A percentile compares a stretch with the other conserved stretches of the same genome.
These are phyloP conservation scores for Bothrops alternatus DNA, from an alignment of 2,797 vertebrate species.

Conservation along the genomic window DNA sequence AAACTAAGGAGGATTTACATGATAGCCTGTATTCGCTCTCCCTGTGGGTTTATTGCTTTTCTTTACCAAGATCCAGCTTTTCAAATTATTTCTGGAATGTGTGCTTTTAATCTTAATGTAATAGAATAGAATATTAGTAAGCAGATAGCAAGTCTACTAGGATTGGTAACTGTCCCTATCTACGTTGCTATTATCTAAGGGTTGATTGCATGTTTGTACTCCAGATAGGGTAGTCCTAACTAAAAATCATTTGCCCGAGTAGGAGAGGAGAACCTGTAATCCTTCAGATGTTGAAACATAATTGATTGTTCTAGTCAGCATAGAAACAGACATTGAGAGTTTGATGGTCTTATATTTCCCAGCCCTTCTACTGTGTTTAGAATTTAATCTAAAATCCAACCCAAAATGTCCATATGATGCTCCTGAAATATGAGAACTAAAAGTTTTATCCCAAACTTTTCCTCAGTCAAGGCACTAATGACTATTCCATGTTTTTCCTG, in stretches of 20 bases:
- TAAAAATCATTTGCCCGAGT: background rate
- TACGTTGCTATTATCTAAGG: background rate
- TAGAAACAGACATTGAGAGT: too few species aligned
- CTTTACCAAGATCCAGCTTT: background rate
- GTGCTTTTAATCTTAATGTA: background rate
- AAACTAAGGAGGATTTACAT: slow-evolving; percentile 14
- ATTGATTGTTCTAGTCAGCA: background rate
- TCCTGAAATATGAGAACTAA: background rate
- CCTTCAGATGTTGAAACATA: background rate
- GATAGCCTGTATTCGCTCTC: background rate
- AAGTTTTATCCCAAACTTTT: background rate
- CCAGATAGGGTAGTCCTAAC: background rate
- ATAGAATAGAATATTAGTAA: background rate
- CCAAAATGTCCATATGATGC: background rate
- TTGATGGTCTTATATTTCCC: background rate
- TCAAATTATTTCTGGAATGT: background rate
- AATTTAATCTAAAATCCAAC: background rate
- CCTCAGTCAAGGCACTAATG: background rate
- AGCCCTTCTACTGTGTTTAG: background rate
- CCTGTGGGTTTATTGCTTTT: background rate
- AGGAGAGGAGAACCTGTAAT: background rate
- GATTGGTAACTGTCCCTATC: background rate
- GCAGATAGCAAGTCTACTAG: background rate
- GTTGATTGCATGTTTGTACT: background rate
- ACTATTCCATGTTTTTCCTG: background rate